Percentiles rank a stretch among this genome's conserved stretches.
Conservation (phyloP, 2,888 invertebrate genomes). For the Yponomeuta cagnagella region DNA sequence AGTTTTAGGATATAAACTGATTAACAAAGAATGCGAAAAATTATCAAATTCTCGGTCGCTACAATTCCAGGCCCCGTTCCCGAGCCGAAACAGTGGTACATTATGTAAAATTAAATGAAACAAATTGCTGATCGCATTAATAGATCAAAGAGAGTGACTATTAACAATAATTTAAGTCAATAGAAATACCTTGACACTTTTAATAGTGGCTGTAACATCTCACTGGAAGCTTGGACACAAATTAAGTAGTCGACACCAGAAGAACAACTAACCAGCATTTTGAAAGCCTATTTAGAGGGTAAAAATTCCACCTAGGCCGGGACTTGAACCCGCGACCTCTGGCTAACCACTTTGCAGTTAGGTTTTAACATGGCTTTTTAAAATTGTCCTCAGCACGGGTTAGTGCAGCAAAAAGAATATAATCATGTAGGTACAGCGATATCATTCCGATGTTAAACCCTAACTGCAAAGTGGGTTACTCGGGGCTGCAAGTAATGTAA, state of each 20-base stretch:
- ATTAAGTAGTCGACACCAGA: not conserved
- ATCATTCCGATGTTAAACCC: no score
- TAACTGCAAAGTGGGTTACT: no score
- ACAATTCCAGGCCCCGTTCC: not conserved
- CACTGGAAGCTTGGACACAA: not conserved
- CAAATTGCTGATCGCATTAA: not conserved
- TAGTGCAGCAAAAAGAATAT: no score
- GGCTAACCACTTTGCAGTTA: no score
- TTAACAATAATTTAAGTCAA: conserved; percentile 14
- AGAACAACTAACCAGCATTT: not conserved
- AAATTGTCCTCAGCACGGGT: no score
- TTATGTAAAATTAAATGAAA: not conserved
- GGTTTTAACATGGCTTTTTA: no score
- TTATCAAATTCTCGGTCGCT: not conserved
- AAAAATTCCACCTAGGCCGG: no score
- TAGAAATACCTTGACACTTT: conserved; percentile 10
- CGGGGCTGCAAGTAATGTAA: no score
- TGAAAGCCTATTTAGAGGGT: no score
- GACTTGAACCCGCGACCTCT: no score
- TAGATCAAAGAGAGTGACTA: conserved; percentile 11
- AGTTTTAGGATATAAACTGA: not conserved
- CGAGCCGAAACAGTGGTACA: not conserved
- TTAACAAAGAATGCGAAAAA: not conserved
- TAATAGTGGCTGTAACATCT: conserved; percentile 4
- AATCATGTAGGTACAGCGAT: no score